Base-by-base conservation (phyloP, 1,140 invertebrate genomes). In the Neodiprion pinetum region DNA sequence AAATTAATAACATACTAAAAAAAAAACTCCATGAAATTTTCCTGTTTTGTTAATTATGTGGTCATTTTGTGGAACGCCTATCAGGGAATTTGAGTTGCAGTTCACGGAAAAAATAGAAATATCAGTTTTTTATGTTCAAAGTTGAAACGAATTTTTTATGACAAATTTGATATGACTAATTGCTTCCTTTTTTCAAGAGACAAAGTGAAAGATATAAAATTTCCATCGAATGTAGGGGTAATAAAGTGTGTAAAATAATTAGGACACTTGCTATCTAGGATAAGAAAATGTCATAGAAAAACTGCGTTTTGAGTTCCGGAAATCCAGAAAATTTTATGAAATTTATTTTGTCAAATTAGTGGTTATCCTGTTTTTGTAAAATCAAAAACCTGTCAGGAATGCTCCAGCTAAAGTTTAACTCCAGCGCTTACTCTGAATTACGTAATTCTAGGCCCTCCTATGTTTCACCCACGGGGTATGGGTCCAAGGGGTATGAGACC, bases 401-500 rank as follows among this genome's bases (percentile, higher is more conserved):
- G 28, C 28, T 40, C 28, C 28, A 40, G 28, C 28, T 3, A 40
- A 40, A 40, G 28, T 40, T 4, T 1, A 40, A 1, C 65, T 73
- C 23, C 65, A 21, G 23, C 67, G n/a, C 21, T 66, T 65, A 9
- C 4, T 66, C 65, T 48, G 49, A 40, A 11, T 48, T 71, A n/a
- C 47, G 0, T 14, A 14, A 72, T 75, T 74, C 2, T 74, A 87
- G 86, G 88, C 74, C 89, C 89, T n/a, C 84, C 88, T 49, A 90
- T 90, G 83, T 90, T 90, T 75, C 88, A 90, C 84, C 87, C 86
- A 1, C 84, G 90, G 40, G 90, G 90, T 23, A 85, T 88, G 79
- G 88, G 86, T 8, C 86, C 85, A 7, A 76, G 86, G n/a, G 86
- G 86, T 12, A 85, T 86, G 85, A 82, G 89, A 66, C 82, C 87